Evolutionary conservation across 1,140 invertebrate genomes (phyloP).

Genomic region (Halesus radiatus): DNA sequence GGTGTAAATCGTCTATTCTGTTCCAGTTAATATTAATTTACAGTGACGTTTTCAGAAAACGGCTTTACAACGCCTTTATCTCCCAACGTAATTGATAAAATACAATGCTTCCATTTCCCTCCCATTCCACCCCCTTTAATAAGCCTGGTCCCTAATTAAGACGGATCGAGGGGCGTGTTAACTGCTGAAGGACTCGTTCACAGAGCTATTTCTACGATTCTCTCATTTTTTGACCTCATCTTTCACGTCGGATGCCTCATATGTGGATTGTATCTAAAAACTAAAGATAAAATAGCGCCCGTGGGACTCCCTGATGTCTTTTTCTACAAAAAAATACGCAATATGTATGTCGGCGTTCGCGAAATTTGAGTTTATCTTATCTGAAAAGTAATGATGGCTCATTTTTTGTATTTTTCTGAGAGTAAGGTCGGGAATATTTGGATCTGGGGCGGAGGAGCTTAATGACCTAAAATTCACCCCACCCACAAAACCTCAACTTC

Average conservation of each 20-base stretch:
- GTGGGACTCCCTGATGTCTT: neutral
- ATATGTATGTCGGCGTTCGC: slow-evolving; percentile 10
- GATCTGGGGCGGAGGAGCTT: neutral
- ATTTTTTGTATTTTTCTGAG: neutral
- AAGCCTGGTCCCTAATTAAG: slow-evolving; percentile 11
- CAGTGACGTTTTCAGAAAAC: no score
- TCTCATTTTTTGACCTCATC: slow-evolving; percentile 19
- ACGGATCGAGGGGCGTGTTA: slow-evolving; percentile 16
- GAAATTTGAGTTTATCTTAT: slow-evolving; percentile 34
- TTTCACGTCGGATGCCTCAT: neutral
- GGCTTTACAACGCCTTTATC: no score
- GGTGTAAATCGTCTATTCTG: no score
- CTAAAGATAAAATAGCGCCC: neutral
- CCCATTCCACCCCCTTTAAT: neutral
- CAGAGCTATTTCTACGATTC: neutral
- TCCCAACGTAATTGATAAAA: neutral
- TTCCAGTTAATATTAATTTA: no score
- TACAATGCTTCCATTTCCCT: neutral
- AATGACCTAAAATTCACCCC: neutral
- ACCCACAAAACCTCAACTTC: no score
- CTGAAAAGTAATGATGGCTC: slow-evolving; percentile 9
- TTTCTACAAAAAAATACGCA: neutral
- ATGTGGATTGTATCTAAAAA: neutral
- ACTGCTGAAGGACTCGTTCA: neutral
- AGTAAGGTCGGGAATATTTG: neutral